Evolutionary conservation across 2,113 vertebrate species (phyloP).

Genomic region (Dicrurus megarhynchus): DNA sequence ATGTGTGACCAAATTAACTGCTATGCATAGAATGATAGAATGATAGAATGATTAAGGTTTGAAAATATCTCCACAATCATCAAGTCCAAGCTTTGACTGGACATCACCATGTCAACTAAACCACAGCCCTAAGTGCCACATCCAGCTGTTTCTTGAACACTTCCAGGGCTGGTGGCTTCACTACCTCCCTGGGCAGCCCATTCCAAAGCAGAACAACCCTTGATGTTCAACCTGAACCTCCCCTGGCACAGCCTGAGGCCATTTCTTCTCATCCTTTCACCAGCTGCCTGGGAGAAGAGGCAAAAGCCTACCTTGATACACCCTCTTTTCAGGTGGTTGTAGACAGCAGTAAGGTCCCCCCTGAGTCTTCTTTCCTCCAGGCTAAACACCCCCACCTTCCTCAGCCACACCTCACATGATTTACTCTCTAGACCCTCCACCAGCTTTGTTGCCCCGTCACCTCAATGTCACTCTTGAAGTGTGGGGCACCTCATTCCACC

Average conservation of each 20-base stretch:
- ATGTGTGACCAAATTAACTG: background rate
- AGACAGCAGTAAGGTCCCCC: background rate
- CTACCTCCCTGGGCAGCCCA: background rate
- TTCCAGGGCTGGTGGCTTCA: background rate
- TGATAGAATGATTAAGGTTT: background rate
- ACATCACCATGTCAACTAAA: background rate
- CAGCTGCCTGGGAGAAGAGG: background rate
- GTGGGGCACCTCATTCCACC: background rate
- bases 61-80: background rate
- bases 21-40: background rate
- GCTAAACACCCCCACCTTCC: background rate
- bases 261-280: background rate
- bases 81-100: background rate
- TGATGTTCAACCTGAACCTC: background rate
- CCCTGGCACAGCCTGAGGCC: background rate
- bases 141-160: background rate
- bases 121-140: background rate
- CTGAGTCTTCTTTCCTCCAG: background rate
- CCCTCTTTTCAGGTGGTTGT: background rate
- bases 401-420: background rate
- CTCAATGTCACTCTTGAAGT: background rate
- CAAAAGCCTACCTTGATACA: background rate
- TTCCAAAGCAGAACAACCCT: accelerated
- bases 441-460: background rate
- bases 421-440: background rate